phyloP scores from a whole-genome alignment of 2,888 invertebrate species.

The Conchocele bisecta region DNA sequence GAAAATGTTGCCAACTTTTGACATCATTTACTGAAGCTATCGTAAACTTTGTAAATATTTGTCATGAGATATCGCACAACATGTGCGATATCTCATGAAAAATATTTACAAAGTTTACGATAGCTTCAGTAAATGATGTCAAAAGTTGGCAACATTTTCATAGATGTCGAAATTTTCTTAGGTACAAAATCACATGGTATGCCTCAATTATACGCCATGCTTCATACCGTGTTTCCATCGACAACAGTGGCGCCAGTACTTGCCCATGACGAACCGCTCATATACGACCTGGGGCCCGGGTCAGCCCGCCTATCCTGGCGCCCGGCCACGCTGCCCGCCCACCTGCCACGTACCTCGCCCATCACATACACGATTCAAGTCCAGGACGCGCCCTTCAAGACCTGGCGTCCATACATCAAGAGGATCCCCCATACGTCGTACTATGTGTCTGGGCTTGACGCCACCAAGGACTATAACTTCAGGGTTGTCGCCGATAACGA shows the following conservation, averaged over 20 bases:
- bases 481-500: slow-evolving; percentile 97
- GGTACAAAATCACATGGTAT: too few species aligned
- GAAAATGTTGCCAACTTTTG: too few species aligned
- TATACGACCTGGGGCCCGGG: slow-evolving; percentile 71
- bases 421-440: slow-evolving; percentile 73
- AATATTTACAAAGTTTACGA: too few species aligned
- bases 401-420: slow-evolving; percentile 73
- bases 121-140: too few species aligned
- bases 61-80: too few species aligned
- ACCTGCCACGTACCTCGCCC: slow-evolving; percentile 58
- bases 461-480: slow-evolving; percentile 96
- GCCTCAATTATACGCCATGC: too few species aligned
- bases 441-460: slow-evolving; percentile 67
- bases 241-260: slow-evolving; percentile 71
- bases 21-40: too few species aligned
- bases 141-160: too few species aligned
- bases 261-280: slow-evolving; percentile 69
- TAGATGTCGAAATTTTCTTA: too few species aligned
- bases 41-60: too few species aligned
- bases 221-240: too few species aligned
- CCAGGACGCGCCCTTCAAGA: slow-evolving; percentile 67
- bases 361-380: slow-evolving; percentile 74
- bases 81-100: too few species aligned
- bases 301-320: slow-evolving; percentile 75
- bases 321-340: slow-evolving; percentile 71